phyloP scores from a whole-genome alignment of 2,797 vertebrate species.

The Brachymystax lenok region DNA sequence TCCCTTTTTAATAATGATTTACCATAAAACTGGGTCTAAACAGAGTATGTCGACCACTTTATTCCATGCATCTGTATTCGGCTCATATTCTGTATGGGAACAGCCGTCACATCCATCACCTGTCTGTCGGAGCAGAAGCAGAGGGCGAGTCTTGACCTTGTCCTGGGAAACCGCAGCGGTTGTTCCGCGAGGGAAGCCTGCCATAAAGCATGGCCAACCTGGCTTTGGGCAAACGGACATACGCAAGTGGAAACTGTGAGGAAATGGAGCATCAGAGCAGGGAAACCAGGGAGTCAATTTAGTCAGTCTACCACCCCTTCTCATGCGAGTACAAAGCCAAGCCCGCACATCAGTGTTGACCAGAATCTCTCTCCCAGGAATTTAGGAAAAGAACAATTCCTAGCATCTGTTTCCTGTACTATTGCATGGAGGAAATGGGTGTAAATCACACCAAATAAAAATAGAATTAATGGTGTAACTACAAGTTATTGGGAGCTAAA shows the following conservation, averaged over 20 bases:
- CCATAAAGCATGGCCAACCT: slow-evolving; percentile 72
- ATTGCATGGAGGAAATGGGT: slow-evolving; percentile 88
- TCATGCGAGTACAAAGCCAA: slow-evolving; percentile 90
- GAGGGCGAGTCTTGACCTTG: slow-evolving; percentile 75
- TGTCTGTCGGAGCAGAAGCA: slow-evolving; percentile 21
- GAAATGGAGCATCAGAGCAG: slow-evolving; percentile 88
- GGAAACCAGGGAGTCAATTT: slow-evolving; percentile 82
- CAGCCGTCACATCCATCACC: slow-evolving; percentile 47
- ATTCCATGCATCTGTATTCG: slow-evolving; percentile 31
- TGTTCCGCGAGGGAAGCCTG: slow-evolving; percentile 80
- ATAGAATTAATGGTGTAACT: slow-evolving; percentile 81
- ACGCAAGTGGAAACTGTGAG: slow-evolving; percentile 95
- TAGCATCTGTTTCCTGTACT: slow-evolving; percentile 98
- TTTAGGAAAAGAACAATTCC: slow-evolving; percentile 88
- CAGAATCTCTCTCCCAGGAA: slow-evolving; percentile 87
- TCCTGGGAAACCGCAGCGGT: slow-evolving; percentile 77
- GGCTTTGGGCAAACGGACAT: slow-evolving; percentile 83
- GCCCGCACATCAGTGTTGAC: slow-evolving; percentile 79
- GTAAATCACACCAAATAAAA: slow-evolving; percentile 91
- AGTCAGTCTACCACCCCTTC: slow-evolving; percentile 84
- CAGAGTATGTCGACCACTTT: not conserved
- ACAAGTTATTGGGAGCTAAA: slow-evolving; percentile 68
- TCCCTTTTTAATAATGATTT: not conserved
- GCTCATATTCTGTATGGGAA: not conserved
- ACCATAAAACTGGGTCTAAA: not conserved